These are phyloP conservation scores for Pelecanus crispus DNA, from an alignment of 2,113 vertebrate genomes.

Conservation along the genomic window DNA sequence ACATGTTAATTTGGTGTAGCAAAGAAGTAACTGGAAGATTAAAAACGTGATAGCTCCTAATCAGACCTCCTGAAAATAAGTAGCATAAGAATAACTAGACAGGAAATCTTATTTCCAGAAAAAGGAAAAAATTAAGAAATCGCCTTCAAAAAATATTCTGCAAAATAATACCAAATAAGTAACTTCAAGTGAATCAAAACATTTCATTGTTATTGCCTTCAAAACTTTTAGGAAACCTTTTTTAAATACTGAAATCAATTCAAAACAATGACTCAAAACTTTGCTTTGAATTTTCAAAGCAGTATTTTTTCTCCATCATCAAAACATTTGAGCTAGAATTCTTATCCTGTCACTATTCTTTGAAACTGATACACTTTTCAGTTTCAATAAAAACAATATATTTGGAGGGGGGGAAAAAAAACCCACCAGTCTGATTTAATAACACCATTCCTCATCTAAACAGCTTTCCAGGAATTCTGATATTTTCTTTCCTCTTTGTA, in stretches of 20 bases:
- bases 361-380: background rate
- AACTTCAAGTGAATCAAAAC: background rate
- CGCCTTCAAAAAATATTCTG: background rate
- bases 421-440: background rate
- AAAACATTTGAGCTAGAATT: background rate
- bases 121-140: background rate
- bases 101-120: background rate
- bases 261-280: background rate
- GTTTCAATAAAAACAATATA: background rate
- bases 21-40: background rate
- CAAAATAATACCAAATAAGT: background rate
- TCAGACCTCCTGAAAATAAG: background rate
- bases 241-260: background rate
- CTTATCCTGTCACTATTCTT: background rate
- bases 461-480: background rate
- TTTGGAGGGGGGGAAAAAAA: background rate
- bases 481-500: background rate
- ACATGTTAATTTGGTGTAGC: background rate
- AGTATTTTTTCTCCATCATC: background rate
- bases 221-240: background rate
- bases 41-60: background rate
- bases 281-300: background rate
- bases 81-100: background rate
- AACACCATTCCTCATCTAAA: background rate
- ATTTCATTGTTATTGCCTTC: background rate